These are phyloP conservation scores for Brachylomia viminalis DNA, from an alignment of 2,888 invertebrate species.

Conservation along the genomic window DNA sequence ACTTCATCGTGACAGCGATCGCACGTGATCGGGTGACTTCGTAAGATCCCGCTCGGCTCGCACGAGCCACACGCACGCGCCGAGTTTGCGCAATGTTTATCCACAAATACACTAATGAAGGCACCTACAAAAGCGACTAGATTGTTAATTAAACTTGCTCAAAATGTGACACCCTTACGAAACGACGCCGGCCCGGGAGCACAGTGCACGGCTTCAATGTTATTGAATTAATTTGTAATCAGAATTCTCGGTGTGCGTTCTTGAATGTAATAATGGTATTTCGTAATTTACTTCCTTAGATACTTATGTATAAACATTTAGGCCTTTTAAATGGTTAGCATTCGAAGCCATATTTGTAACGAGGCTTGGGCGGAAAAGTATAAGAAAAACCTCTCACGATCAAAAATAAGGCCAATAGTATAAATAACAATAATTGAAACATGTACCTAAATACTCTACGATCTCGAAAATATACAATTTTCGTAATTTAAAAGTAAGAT, in stretches of 20 bases:
- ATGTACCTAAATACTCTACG: conserved; percentile 11
- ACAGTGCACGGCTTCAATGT: conserved; percentile 89
- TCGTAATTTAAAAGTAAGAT: conserved; percentile 28
- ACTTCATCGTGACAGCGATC: conserved; percentile 66
- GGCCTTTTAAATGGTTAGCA: conserved; percentile 64
- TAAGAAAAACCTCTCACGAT: conserved; percentile 12
- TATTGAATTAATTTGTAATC: conserved; percentile 90
- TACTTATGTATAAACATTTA: conserved; percentile 69
- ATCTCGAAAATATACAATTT: conserved; percentile 25
- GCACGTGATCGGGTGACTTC: conserved; percentile 74
- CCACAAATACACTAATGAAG: conserved; percentile 91
- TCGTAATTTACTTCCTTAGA: conserved; percentile 75
- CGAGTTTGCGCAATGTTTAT: conserved; percentile 88
- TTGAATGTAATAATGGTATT: conserved; percentile 83
- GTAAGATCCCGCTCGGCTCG: conserved; percentile 59
- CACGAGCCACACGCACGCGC: conserved; percentile 79
- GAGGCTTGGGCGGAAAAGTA: conserved; percentile 9
- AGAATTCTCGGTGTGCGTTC: conserved; percentile 88
- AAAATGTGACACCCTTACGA: conserved; percentile 90
- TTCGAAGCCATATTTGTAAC: conserved; percentile 25
- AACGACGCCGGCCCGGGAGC: conserved; percentile 87
- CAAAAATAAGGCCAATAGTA: conserved; percentile 13
- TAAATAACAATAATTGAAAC: conserved; percentile 27
- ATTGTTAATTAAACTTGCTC: conserved; percentile 91
- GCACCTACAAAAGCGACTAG: conserved; percentile 90